Evolutionary conservation across 1,140 invertebrate species (phyloP).

Genomic region (Drosophila suzukii): DNA sequence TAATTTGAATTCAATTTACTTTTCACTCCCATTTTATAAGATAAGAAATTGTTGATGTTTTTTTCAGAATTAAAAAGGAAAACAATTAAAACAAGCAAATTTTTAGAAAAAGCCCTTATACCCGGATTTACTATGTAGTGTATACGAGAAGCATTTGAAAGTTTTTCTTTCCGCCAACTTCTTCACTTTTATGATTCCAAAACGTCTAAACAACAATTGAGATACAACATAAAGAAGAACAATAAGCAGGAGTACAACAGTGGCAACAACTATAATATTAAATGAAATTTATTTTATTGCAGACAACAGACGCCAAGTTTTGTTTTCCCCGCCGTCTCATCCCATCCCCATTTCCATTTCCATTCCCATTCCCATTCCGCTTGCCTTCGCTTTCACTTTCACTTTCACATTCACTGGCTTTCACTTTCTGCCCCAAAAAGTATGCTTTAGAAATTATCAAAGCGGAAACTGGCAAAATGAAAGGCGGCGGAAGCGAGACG

Average conservation of each 20-base stretch:
- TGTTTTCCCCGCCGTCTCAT: conserved; percentile 12
- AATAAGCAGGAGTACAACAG: conserved; percentile 21
- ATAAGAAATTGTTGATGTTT: no score
- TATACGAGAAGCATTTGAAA: conserved; percentile 38
- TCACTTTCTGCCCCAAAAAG: conserved; percentile 35
- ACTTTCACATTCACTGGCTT: conserved; percentile 1
- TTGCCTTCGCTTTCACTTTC: conserved; percentile 11
- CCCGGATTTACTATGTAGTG: neutral
- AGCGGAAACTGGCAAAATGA: conserved; percentile 17
- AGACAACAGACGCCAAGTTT: conserved; percentile 52
- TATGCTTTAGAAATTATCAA: conserved; percentile 54
- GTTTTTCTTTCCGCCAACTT: conserved; percentile 48
- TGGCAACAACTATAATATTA: conserved; percentile 50
- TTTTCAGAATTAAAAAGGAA: no score
- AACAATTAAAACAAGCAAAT: no score
- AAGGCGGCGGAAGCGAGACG: neutral
- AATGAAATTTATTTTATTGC: conserved; percentile 75
- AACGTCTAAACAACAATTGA: conserved; percentile 53
- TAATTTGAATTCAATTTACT: no score
- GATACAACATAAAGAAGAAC: conserved; percentile 47
- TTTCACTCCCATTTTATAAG: no score
- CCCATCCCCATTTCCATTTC: neutral
- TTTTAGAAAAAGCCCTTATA: neutral
- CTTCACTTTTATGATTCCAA: conserved; percentile 63
- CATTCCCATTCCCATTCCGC: conserved; percentile 21